phyloP scores from a whole-genome alignment of 2,113 vertebrate genomes.

The Daboia siamensis region DNA sequence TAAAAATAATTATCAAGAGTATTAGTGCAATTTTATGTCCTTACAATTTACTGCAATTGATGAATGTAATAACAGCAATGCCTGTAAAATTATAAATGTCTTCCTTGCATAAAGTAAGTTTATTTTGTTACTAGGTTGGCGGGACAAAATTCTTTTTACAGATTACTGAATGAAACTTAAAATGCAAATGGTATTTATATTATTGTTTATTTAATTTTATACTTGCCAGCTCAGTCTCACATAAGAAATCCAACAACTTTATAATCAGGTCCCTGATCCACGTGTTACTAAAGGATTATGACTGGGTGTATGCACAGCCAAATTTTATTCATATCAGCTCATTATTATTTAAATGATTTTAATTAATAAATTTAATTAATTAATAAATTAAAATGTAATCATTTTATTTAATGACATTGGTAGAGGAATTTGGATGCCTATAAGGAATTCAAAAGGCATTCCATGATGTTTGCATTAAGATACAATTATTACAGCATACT shows the following conservation, averaged over 20 bases:
- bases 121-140: neutral
- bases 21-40: neutral
- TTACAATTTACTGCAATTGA: neutral
- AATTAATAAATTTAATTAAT: neutral
- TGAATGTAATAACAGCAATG: neutral
- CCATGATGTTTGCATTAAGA: neutral
- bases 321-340: neutral
- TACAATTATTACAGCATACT: neutral
- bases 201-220: neutral
- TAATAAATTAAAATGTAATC: neutral
- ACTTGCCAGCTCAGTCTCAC: neutral
- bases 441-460: neutral
- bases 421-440: neutral
- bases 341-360: neutral
- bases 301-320: neutral
- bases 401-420: neutral
- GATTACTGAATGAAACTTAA: neutral
- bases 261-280: neutral
- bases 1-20: neutral
- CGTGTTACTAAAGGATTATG: neutral
- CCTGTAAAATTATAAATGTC: neutral
- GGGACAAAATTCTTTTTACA: neutral
- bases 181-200: neutral
- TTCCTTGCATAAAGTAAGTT: neutral
- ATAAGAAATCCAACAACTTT: neutral